phyloP scores from a whole-genome alignment of 1,140 invertebrate species.

The Probaryconus sp. region DNA sequence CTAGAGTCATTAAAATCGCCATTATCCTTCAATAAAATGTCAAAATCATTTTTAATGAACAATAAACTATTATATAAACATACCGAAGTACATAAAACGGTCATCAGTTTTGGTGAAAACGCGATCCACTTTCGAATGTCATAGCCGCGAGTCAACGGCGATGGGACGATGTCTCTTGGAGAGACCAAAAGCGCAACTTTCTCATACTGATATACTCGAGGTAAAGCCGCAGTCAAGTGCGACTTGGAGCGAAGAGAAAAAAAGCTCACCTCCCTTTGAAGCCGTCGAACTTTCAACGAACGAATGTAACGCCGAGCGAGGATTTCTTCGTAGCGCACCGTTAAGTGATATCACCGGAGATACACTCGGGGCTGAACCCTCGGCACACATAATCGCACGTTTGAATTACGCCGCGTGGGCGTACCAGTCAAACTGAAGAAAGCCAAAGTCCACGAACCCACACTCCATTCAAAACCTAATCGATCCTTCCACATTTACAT shows the following conservation, averaged over 20 bases:
- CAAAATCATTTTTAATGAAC: too few relatives aligned
- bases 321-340: slow-evolving; percentile 25
- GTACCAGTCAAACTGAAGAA: slow-evolving; percentile 29
- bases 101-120: slow-evolving; percentile 41
- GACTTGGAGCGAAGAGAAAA: slow-evolving; percentile 22
- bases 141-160: slow-evolving; percentile 44
- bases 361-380: slow-evolving; percentile 13
- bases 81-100: too few relatives aligned
- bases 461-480: slow-evolving; percentile 40
- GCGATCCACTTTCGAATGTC: slow-evolving; percentile 50
- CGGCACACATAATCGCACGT: slow-evolving; percentile 30
- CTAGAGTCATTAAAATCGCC: too few relatives aligned
- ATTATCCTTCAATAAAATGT: too few relatives aligned
- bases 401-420: slow-evolving; percentile 29
- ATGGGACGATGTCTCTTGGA: slow-evolving; percentile 10
- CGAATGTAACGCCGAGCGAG: slow-evolving; percentile 26
- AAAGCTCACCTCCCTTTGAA: slow-evolving; percentile 43
- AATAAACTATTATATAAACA: too few relatives aligned
- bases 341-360: slow-evolving; percentile 45
- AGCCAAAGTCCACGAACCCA: slow-evolving; percentile 14
- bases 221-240: slow-evolving; percentile 1
- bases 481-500: too few relatives aligned
- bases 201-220: too few relatives aligned
- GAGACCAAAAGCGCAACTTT: slow-evolving; percentile 26
- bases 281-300: slow-evolving; percentile 53